These are phyloP conservation scores for Caranx ignobilis DNA, from an alignment of 2,113 vertebrate genomes.

Conservation along the genomic window DNA sequence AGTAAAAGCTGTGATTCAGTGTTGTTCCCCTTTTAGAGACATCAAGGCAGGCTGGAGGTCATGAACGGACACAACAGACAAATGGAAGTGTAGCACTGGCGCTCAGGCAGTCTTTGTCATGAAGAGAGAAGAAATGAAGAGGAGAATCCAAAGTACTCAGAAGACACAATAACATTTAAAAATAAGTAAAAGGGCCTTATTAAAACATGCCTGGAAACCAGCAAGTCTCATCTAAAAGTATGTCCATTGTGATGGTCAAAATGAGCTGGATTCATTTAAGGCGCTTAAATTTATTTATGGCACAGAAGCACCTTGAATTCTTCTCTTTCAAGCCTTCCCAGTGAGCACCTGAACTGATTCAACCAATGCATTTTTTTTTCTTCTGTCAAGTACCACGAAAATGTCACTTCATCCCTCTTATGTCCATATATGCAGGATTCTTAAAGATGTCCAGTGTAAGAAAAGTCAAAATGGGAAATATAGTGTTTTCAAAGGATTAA, in stretches of 20 bases:
- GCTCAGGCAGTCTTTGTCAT: background rate
- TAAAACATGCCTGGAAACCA: background rate
- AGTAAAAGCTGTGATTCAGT: conserved; percentile 28
- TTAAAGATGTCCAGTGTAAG: conserved; percentile 59
- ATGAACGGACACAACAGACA: background rate
- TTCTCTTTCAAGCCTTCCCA: background rate
- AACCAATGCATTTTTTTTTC: background rate
- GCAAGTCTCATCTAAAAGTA: conserved; percentile 1
- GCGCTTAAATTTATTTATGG: conserved; percentile 3
- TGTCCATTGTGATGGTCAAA: conserved; percentile 10
- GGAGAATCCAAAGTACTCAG: conserved; percentile 14
- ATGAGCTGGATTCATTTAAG: conserved; percentile 22
- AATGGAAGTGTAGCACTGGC: background rate
- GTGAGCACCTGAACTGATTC: conserved; percentile 29
- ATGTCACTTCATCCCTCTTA: conserved; percentile 10
- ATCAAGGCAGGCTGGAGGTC: background rate
- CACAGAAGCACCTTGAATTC: conserved; percentile 23
- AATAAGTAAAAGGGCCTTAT: conserved; percentile 23
- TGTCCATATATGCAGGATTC: conserved; percentile 40
- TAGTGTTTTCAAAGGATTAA: conserved; percentile 53
- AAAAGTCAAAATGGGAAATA: conserved; percentile 40
- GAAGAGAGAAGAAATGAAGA: background rate
- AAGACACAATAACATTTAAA: conserved; percentile 7
- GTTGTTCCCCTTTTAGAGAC: conserved; percentile 2
- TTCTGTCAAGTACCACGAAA: background rate